Conservation (phyloP, 2,888 invertebrate genomes). For the Theodoxus fluviatilis region DNA sequence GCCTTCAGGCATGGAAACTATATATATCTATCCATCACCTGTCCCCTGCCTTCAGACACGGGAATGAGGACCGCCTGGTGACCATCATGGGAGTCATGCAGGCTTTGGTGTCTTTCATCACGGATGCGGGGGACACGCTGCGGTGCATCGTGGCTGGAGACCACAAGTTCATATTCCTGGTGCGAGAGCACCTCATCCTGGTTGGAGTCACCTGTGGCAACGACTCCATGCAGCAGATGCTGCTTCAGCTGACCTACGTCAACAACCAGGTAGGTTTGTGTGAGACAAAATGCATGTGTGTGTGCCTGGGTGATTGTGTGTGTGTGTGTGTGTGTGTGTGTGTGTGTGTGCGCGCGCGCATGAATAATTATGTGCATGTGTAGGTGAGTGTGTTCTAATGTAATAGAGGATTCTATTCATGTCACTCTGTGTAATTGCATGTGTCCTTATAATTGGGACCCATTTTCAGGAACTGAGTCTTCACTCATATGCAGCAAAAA, state of each 20-base stretch:
- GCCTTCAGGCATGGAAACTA: not conserved
- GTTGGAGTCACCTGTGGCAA: constrained; percentile 77
- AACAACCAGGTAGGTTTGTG: constrained; percentile 74
- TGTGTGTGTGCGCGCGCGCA: too few relatives aligned
- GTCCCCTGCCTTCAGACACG: constrained; percentile 73
- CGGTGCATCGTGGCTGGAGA: constrained; percentile 78
- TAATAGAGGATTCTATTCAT: too few relatives aligned
- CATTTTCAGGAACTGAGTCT: too few relatives aligned
- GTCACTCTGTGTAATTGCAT: too few relatives aligned
- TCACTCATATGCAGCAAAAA: too few relatives aligned
- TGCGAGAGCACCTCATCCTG: constrained; percentile 88
- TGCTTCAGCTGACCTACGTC: constrained; percentile 84
- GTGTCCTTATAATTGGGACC: too few relatives aligned
- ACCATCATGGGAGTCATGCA: constrained; percentile 85
- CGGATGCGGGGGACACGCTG: constrained; percentile 70
- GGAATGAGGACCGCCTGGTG: constrained; percentile 91
- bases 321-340: too few relatives aligned
- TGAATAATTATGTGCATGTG: too few relatives aligned
- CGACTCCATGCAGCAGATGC: constrained; percentile 84
- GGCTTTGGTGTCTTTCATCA: constrained; percentile 73
- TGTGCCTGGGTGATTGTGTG: too few relatives aligned
- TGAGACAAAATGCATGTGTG: too few relatives aligned
- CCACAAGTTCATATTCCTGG: constrained; percentile 88
- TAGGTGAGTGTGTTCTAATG: too few relatives aligned
- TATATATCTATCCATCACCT: constrained; percentile 4